Percentiles rank a stretch among this genome's conserved stretches.
Evolutionary conservation across 2,113 vertebrate genomes (phyloP).

Genomic region (Pluvianellus socialis): DNA sequence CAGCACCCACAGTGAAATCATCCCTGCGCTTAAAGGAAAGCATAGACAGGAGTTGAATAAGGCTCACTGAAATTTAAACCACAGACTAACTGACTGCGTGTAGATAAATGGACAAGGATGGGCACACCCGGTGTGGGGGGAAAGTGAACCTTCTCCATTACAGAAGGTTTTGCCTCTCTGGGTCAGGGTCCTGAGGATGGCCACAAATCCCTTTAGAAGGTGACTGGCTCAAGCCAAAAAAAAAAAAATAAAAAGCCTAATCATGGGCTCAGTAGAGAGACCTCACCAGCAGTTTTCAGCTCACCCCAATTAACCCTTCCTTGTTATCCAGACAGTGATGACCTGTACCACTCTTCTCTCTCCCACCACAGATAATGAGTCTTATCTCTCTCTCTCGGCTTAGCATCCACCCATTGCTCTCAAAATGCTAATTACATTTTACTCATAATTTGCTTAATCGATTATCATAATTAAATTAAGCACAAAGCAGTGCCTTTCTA

Average conservation of each 20-base stretch:
- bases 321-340: neutral
- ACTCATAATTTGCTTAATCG: neutral
- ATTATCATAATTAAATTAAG: neutral
- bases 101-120: neutral
- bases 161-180: neutral
- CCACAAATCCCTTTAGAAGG: neutral
- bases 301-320: neutral
- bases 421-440: neutral
- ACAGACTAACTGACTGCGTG: neutral
- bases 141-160: neutral
- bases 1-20: neutral
- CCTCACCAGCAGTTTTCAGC: neutral
- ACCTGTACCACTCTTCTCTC: neutral
- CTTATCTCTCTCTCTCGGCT: neutral
- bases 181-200: neutral
- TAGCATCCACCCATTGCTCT: neutral
- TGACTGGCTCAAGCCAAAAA: neutral
- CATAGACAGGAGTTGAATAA: neutral
- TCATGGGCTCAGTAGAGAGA: neutral
- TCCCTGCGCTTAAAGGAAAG: neutral
- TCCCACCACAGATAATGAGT: neutral
- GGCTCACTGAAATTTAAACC: neutral
- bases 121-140: rapidly evolving
- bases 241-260: neutral
- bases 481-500: neutral